Conservation (phyloP, 2,797 vertebrate species). For the Danio tinwini region DNA sequence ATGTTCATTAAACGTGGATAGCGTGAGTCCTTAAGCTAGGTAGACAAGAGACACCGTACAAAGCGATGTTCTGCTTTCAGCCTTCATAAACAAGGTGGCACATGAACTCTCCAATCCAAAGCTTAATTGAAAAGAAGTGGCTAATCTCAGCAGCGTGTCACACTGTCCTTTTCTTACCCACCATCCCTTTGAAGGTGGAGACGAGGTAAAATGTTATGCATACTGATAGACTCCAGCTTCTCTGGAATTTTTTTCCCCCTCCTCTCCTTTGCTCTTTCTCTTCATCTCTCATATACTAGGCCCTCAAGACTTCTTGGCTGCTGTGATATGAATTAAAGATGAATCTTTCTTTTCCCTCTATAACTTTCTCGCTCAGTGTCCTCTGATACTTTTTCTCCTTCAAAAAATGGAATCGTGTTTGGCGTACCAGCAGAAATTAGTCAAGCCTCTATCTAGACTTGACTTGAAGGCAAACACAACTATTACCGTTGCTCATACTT, state of each 20-base stretch:
- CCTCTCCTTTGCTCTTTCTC: constrained; percentile 38
- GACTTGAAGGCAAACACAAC: constrained; percentile 7
- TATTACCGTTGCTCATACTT: constrained; percentile 15
- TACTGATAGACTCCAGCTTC: constrained; percentile 63
- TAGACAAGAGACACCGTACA: constrained; percentile 38
- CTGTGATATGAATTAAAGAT: constrained; percentile 69
- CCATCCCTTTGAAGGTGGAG: constrained; percentile 64
- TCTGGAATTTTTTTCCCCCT: constrained; percentile 14
- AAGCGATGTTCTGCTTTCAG: constrained; percentile 54
- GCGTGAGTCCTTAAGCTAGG: constrained; percentile 29
- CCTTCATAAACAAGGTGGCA: constrained; percentile 56
- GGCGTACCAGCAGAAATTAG: constrained; percentile 50
- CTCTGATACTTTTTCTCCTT: constrained; percentile 52
- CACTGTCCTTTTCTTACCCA: constrained; percentile 58
- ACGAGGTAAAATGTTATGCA: constrained; percentile 63
- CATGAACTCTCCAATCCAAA: constrained; percentile 43
- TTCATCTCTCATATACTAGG: constrained; percentile 64
- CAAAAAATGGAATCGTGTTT: constrained; percentile 53
- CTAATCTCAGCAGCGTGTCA: constrained; percentile 64
- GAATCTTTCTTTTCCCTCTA: constrained; percentile 53
- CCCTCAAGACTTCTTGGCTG: constrained; percentile 65
- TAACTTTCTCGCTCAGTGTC: constrained; percentile 44
- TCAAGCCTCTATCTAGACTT: constrained; percentile 44
- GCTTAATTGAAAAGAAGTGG: constrained; percentile 63
- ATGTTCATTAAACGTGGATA: constrained; percentile 48